Evolutionary conservation across 2,888 invertebrate species (phyloP).

Genomic region (Meliscaeva auricollis): DNA sequence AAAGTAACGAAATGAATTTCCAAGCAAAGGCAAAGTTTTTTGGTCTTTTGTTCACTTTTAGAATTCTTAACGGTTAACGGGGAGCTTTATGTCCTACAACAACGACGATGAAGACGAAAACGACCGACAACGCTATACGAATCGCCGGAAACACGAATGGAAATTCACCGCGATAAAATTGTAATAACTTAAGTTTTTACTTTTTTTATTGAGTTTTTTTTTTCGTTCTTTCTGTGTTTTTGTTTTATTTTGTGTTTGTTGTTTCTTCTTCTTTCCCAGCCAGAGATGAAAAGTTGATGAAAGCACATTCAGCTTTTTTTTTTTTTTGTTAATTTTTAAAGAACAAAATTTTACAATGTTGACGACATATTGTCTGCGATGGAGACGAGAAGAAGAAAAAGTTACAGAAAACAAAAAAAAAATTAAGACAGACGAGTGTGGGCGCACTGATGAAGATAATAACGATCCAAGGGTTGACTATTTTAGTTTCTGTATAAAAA

Average conservation of each 20-base stretch:
- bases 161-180: conserved; percentile 62
- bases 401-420: neutral
- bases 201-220: conserved; percentile 16
- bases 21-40: conserved; percentile 36
- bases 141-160: conserved; percentile 48
- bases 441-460: conserved; percentile 34
- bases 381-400: neutral
- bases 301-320: conserved; percentile 34
- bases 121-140: neutral
- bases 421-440: conserved; percentile 26
- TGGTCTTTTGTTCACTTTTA: conserved; percentile 31
- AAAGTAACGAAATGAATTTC: conserved; percentile 37
- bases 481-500: neutral
- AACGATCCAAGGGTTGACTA: conserved; percentile 22
- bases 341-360: conserved; percentile 45
- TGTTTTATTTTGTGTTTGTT: conserved; percentile 19
- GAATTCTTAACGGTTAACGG: neutral
- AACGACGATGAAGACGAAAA: neutral
- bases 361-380: conserved; percentile 70
- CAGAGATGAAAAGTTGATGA: conserved; percentile 60
- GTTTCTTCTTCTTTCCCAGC: conserved; percentile 30
- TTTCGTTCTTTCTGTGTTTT: conserved; percentile 6
- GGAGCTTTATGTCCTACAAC: neutral
- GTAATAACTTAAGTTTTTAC: conserved; percentile 59
- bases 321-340: neutral